Evolutionary conservation across 2,888 invertebrate genomes (phyloP), one percentile per base, ranked within the genome.

Genomic region (Polietes domitor): DNA sequence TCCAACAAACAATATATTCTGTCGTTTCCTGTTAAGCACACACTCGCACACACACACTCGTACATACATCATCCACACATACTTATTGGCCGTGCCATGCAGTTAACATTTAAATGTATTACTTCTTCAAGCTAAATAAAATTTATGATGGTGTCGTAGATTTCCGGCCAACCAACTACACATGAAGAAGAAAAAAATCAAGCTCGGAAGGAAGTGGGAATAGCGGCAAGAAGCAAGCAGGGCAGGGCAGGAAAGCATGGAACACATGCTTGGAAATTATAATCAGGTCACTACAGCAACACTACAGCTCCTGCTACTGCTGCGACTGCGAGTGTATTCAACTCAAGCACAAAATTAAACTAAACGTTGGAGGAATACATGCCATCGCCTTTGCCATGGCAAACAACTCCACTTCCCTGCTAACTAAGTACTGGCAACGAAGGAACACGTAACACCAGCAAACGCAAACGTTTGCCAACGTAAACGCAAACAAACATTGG

Each of bases 281-380:
- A 77, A 77, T 61, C 73, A 77, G 81, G 58, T 70, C 73, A 68
- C 65, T 65, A 32, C 9, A 55, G 53, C 71, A 32, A 32, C 32
- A 32, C 47, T 4, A 47, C 10, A 37, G 10, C 37, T 37, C 9
- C 37, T 1, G 9, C 37, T 41, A 2, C n/a, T 47, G 47, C 47
- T 47, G 2, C 15, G 37, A 2, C 37, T 3, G 10, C 10, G 37
- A 37, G 37, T 37, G 10, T 37, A 3, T 37, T 7, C 37, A 37
- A 37, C 37, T 37, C 37, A 37, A 7, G 37, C 37, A 37, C 37
- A 3, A 37, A 37, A 37, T 9, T 37, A 37, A 3, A 3, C 37
- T 37, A 37, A 37, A 37, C 37, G 32, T 32, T 37, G 37, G 10
- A 37, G 37, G 37, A 37, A 9, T 47, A 15, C n/a, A 47, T 47